These are phyloP conservation scores for Coracopsis vasa DNA, from an alignment of 2,113 vertebrate genomes.

Conservation along the genomic window DNA sequence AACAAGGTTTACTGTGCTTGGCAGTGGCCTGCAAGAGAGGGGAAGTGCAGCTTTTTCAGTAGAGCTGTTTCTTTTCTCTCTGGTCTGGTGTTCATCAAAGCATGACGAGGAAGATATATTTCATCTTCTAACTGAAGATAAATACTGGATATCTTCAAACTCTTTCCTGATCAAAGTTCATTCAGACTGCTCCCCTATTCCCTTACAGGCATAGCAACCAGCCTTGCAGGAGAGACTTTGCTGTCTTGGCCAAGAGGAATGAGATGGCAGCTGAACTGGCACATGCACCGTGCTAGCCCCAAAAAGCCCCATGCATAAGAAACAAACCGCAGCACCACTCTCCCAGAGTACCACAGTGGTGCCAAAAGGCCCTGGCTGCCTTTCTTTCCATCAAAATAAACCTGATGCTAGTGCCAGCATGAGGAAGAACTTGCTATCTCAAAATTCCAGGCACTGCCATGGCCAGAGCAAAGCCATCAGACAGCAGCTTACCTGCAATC, in stretches of 20 bases:
- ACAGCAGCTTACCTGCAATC: neutral
- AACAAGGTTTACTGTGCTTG: constrained; percentile 31
- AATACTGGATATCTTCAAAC: neutral
- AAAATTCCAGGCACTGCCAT: neutral
- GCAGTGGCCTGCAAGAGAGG: neutral
- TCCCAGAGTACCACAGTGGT: neutral
- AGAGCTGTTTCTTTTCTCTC: neutral
- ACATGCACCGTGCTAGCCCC: fast-evolving
- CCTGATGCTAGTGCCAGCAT: neutral
- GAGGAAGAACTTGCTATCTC: neutral
- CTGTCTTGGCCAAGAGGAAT: neutral
- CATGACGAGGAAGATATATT: neutral
- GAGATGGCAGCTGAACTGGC: neutral
- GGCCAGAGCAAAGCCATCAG: neutral
- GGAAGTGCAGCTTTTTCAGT: neutral
- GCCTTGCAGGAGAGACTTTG: neutral
- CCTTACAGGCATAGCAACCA: neutral
- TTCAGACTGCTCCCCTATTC: neutral
- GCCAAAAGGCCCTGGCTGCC: neutral
- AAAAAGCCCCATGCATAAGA: neutral
- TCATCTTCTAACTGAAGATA: neutral
- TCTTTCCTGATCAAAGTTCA: neutral
- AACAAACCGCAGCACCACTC: neutral
- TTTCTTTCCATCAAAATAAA: neutral
- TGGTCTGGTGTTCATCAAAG: neutral